A percentile compares a stretch with the other conserved stretches of the same genome.
Evolutionary conservation across 2,888 invertebrate genomes (phyloP).

Genomic region (Hartigia nigra): DNA sequence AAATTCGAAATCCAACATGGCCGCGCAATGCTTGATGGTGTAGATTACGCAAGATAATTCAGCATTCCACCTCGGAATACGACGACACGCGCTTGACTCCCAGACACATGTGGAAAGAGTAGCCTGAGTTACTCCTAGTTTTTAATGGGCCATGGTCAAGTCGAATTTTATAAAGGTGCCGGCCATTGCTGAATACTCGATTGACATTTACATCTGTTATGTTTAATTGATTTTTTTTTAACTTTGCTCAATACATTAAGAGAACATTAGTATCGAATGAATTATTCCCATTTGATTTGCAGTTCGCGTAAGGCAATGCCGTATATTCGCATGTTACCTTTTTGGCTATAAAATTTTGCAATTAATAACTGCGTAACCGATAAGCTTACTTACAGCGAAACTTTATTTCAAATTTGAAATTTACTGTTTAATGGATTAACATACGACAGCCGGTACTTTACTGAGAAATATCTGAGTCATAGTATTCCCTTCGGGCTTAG

Average conservation of each 20-base stretch:
- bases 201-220: background rate
- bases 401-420: background rate
- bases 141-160: background rate
- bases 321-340: background rate
- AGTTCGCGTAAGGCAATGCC: too few relatives aligned
- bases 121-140: background rate
- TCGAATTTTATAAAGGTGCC: background rate
- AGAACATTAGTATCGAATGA: too few relatives aligned
- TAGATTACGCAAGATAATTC: constrained; percentile 31
- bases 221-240: background rate
- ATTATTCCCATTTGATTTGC: too few relatives aligned
- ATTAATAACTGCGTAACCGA: background rate
- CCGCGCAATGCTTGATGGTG: constrained; percentile 17
- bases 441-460: background rate
- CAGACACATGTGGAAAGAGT: constrained; percentile 3
- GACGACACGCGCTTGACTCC: background rate
- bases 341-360: background rate
- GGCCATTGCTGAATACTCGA: background rate
- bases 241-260: background rate
- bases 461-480: background rate
- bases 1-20: constrained; percentile 45
- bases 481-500: background rate
- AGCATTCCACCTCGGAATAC: background rate
- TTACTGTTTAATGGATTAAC: background rate
- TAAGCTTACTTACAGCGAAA: background rate